phyloP scores from a whole-genome alignment of 2,888 invertebrate species.

The Coelopa pilipes region DNA sequence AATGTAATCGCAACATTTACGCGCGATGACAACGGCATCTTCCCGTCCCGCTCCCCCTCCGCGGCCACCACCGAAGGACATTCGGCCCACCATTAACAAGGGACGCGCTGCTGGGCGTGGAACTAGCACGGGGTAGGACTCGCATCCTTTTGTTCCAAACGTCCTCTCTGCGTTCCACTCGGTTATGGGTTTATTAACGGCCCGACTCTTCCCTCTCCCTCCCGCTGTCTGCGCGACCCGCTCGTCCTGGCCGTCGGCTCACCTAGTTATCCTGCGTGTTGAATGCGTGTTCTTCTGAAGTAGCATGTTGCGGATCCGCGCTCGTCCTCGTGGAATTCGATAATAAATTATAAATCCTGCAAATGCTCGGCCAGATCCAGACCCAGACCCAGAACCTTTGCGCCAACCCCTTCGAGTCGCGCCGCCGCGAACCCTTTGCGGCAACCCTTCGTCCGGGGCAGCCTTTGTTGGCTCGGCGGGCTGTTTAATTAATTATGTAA shows the following conservation, averaged over 20 bases:
- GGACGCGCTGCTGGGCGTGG: conserved; percentile 9
- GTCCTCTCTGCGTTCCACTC: too few species aligned
- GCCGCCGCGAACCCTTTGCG: neutral
- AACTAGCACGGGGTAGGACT: conserved; percentile 17
- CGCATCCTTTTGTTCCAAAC: neutral
- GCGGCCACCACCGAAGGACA: too few species aligned
- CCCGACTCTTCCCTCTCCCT: neutral
- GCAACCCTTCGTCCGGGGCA: conserved; percentile 2
- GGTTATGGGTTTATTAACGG: conserved; percentile 28
- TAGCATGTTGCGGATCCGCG: conserved; percentile 18
- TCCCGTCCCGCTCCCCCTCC: too few species aligned
- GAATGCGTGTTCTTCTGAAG: conserved; percentile 33
- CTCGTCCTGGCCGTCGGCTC: neutral
- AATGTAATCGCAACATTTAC: neutral
- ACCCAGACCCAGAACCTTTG: neutral
- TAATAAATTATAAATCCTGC: conserved; percentile 31
- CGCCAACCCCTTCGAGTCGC: neutral
- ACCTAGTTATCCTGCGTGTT: conserved; percentile 28
- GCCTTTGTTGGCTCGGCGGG: conserved; percentile 40
- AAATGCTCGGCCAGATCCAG: neutral
- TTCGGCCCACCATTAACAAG: neutral
- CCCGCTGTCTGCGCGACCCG: neutral
- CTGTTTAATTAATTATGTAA: conserved; percentile 48
- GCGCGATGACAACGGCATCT: neutral
- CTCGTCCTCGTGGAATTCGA: conserved; percentile 2